These are phyloP conservation scores for Mylabris sibirica DNA, from an alignment of 2,888 invertebrate species.

Conservation along the genomic window DNA sequence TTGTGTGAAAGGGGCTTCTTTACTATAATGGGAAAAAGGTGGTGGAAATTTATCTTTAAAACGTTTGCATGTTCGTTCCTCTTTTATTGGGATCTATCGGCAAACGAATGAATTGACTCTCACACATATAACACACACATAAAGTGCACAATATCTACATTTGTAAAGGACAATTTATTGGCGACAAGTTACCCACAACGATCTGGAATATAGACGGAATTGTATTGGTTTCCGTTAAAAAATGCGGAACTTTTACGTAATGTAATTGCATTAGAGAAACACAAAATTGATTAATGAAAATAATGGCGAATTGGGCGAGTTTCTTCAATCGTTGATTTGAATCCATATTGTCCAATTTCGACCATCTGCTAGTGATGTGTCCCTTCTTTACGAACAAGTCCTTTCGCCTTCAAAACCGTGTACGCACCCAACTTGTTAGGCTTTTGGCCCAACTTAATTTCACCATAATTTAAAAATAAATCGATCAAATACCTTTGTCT, in stretches of 20 bases:
- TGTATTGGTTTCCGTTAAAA: background rate
- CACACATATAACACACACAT: background rate
- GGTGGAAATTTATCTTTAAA: background rate
- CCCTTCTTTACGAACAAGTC: too few relatives aligned
- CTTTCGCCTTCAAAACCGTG: too few relatives aligned
- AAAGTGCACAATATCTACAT: conserved; percentile 6
- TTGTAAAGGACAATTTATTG: background rate
- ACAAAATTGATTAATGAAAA: too few relatives aligned
- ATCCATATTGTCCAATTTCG: too few relatives aligned
- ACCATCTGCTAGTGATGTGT: too few relatives aligned
- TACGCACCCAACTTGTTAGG: too few relatives aligned
- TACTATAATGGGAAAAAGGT: background rate
- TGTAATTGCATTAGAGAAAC: too few relatives aligned
- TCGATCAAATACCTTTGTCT: background rate
- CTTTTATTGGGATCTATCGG: conserved; percentile 3
- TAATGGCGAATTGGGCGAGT: too few relatives aligned
- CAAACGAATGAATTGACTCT: background rate
- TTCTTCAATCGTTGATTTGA: too few relatives aligned
- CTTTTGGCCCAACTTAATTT: too few relatives aligned
- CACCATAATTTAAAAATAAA: background rate
- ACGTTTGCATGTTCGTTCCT: conserved; percentile 3
- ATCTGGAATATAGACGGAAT: background rate
- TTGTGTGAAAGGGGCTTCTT: background rate
- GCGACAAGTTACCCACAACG: background rate
- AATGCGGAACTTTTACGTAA: background rate